Base-by-base conservation (phyloP, 2,888 invertebrate species). In the Pandemis corylana region DNA sequence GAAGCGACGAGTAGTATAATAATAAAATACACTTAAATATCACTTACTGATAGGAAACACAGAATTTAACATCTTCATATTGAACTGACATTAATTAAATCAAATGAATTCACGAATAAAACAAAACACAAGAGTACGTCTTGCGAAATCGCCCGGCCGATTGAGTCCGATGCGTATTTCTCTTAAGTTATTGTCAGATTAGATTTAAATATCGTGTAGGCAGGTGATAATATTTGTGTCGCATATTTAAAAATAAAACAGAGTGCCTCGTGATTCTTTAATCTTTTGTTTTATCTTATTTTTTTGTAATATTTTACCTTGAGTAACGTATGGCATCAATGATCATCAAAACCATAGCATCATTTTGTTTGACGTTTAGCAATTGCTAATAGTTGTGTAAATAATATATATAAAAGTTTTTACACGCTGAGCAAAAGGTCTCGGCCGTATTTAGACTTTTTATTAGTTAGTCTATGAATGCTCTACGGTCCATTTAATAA, bases 11-110 rank as follows among this genome's bases (percentile, higher is more conserved):
- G n/a, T 20, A 36, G 28, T 2, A 49, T 12, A 49, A 13, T 49
- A 49, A 12, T 10, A 12, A 49, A 49, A 10, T 49, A 13, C 49
- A 49, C 7, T 20, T 7, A 20, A 56, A 15, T 20, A 56, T 20
- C 36, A 81, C 81, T 80, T 75, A 81, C 81, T 79, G 78, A 81
- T 77, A 44, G 78, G 76, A 75, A 77, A 78, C 46, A 76, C 72
- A 64, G 75, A 67, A 64, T 62, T 74, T 15, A 77, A 72, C 63
- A 79, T 56, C 74, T 77, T 71, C 80, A 80, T 81, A 42, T 71
- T 80, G 42, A 36, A 66, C 10, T 69, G 70, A 76, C 80, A 80
- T 81, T 76, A 78, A 56, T 56, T 56, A 20, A 79, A 61, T 56
- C 28, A 70, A 74, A 62, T 66, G 5, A 67, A 63, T 75, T 71